phyloP scores from a whole-genome alignment of 2,797 vertebrate genomes.

The Sebastes flavidus region DNA sequence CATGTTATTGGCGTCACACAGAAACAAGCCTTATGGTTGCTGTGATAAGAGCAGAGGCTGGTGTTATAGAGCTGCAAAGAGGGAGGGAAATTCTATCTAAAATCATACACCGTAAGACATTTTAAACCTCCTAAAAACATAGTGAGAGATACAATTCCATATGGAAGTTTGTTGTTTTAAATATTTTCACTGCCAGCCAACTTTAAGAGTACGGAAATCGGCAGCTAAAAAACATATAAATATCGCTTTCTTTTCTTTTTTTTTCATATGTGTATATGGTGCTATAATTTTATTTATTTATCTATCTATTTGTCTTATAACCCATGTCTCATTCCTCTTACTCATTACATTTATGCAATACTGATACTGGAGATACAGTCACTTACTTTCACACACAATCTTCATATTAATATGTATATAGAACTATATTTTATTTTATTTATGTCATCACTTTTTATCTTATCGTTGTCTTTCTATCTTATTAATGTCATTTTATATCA shows the following conservation, averaged over 20 bases:
- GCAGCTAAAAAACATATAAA: background rate
- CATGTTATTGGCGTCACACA: background rate
- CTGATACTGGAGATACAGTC: too few species aligned
- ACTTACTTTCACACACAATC: too few species aligned
- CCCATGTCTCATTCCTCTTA: too few species aligned
- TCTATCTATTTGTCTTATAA: too few species aligned
- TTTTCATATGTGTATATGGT: background rate
- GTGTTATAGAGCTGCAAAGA: background rate
- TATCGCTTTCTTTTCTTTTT: background rate
- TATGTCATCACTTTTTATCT: too few species aligned
- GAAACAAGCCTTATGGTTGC: constrained; percentile 6
- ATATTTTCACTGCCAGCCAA: background rate
- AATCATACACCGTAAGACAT: background rate
- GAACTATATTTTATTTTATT: too few species aligned
- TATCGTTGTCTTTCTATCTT: too few species aligned
- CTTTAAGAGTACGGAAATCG: background rate
- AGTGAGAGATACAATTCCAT: background rate
- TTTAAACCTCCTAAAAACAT: background rate
- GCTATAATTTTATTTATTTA: too few species aligned
- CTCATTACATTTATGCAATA: too few species aligned
- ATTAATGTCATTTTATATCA: too few species aligned
- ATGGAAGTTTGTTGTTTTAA: accelerated
- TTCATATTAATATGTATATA: too few species aligned
- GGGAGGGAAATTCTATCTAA: background rate
- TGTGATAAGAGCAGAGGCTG: background rate